These are phyloP conservation scores for Porites divaricata DNA, from an alignment of 92 coral and sea anemone species.

Conservation along the genomic window DNA sequence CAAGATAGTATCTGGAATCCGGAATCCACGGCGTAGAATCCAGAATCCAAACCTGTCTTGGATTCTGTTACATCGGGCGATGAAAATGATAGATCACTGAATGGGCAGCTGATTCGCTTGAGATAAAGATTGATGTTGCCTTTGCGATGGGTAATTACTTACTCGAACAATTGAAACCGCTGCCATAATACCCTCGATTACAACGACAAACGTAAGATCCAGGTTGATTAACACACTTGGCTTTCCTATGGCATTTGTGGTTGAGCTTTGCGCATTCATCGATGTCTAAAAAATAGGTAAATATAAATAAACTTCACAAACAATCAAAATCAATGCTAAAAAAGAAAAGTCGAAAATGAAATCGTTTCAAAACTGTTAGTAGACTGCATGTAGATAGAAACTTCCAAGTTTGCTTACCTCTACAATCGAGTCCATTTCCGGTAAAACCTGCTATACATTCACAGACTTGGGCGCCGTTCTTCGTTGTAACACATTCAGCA, in stretches of 20 bases:
- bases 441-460: constrained; percentile 75
- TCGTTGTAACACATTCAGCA: constrained; percentile 67
- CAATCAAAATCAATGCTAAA: background rate
- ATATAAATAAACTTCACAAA: background rate
- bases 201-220: constrained; percentile 85
- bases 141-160: constrained; percentile 37
- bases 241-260: constrained; percentile 71
- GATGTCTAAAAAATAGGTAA: constrained; percentile 47
- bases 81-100: too few relatives aligned
- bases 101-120: too few relatives aligned
- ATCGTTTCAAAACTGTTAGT: too few relatives aligned
- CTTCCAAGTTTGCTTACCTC: constrained; percentile 38
- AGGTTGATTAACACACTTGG: constrained; percentile 72
- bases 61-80: too few relatives aligned
- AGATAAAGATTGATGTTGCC: too few relatives aligned
- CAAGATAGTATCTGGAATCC: too few relatives aligned
- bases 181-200: constrained; percentile 85
- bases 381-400: too few relatives aligned
- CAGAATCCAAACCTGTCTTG: too few relatives aligned
- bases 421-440: constrained; percentile 74
- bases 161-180: constrained; percentile 90
- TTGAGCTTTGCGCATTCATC: constrained; percentile 74
- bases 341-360: background rate
- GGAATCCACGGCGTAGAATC: too few relatives aligned
- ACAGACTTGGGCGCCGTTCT: constrained; percentile 65